Evolutionary conservation across 2,797 vertebrate genomes (phyloP), one percentile per base, ranked within the genome.

Genomic region (Merluccius polli): DNA sequence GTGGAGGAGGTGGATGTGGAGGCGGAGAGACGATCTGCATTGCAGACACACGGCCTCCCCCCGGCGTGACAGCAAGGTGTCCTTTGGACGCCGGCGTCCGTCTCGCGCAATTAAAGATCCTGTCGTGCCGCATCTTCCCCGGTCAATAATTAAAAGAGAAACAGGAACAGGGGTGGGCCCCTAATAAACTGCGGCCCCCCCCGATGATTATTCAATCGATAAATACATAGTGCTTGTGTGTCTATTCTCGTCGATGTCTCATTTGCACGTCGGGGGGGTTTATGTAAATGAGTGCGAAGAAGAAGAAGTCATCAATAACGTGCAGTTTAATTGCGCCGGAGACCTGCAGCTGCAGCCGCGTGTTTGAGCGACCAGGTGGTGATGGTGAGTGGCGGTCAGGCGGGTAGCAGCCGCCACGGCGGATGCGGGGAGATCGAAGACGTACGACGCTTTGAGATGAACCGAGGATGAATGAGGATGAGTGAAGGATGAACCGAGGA

Each of bases 101-200:
- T 91, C 89, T 87, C 81, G 77, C 89, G 82, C 93, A 85, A 90
- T 93, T 85, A 93, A 90, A 92, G 90, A 89, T 93, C 88, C 82
- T 81, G 89, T 92, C 90, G 87, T 86, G 89, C 91, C 83, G 78
- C 87, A 90, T 87, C 90, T 90, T 88, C 86, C 88, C 87, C 91
- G 87, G 89, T 87, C 92, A 91, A 91, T 93, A 93, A 95, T 95
- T 94, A 93, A 94, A 92, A 86, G 81, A 80, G 86, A 94, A 92
- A 69, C 67, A 5, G 52, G 35, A 35, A 91, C 87, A 88, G 92
- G 92, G 94, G 89, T 85, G 83, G 75, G 77, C 82, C 77, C 87
- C 90, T 94, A 94, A 95, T 96, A 93, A 94, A 92, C 41, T 52
- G 82, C 73, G 85, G 84, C 89, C 91, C 59, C 89, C 91, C 59